Evolutionary conservation across 2,888 invertebrate species (phyloP).

Genomic region (Drosophila bunnanda): DNA sequence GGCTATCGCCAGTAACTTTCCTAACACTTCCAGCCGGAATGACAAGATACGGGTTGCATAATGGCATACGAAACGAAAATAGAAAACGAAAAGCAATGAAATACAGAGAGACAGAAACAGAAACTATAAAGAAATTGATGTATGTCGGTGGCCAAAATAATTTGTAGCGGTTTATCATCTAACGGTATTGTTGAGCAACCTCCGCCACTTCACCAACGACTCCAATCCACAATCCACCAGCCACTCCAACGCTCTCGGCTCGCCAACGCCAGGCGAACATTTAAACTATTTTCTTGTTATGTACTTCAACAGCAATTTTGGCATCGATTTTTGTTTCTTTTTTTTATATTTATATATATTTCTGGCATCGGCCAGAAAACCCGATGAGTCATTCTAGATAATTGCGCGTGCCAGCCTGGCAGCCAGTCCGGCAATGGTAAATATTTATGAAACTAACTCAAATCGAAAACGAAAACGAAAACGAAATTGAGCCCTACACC

Average conservation of each 20-base stretch:
- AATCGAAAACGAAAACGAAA: conserved; percentile 20
- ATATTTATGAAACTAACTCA: conserved; percentile 64
- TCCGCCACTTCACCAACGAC: conserved; percentile 60
- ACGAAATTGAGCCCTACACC: conserved; percentile 13
- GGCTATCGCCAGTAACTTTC: conserved; percentile 56
- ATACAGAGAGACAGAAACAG: conserved; percentile 17
- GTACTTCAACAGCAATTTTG: conserved; percentile 64
- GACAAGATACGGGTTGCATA: conserved; percentile 65
- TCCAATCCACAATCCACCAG: conserved; percentile 21
- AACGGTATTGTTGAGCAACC: conserved; percentile 79
- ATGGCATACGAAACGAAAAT: conserved; percentile 68
- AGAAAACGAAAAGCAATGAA: conserved; percentile 58
- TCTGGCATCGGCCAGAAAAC: conserved; percentile 55
- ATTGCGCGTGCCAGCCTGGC: conserved; percentile 68
- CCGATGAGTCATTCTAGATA: conserved; percentile 76
- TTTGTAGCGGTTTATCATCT: conserved; percentile 81
- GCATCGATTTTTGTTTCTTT: conserved; percentile 64
- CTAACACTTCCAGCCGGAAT: conserved; percentile 54
- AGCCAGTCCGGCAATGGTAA: conserved; percentile 52
- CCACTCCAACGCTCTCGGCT: conserved; percentile 53
- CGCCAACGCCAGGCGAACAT: conserved; percentile 61
- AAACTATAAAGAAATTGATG: conserved; percentile 50
- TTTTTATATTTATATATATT: conserved; percentile 13
- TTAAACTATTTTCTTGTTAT: conserved; percentile 79
- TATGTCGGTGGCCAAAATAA: conserved; percentile 61